Base-by-base conservation (phyloP, 2,888 invertebrate species). In the Ichneumoninae sp. region DNA sequence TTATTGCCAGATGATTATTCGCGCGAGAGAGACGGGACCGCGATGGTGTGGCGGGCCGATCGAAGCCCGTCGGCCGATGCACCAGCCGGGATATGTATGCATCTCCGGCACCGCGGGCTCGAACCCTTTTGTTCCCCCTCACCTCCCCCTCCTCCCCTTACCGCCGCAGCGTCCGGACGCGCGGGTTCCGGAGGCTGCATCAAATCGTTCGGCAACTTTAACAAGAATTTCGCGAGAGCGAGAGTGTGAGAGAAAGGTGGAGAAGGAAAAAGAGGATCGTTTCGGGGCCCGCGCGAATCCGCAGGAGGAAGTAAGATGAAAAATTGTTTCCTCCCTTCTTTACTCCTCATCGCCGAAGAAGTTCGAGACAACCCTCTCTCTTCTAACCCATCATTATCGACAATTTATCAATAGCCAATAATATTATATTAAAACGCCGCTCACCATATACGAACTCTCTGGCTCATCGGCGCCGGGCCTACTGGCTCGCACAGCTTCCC, bases 351-450 rank as follows among this genome's bases (percentile, higher is more conserved):
- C 71, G 68, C 71, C 79, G 54, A 40, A 78, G 77, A 80, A 76
- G 65, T 68, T 68, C 83, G 81, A 86, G 81, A 81, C 86, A 80
- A 81, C 80, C 85, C 81, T 86, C 83, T 81, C 83, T 85, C 83
- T 86, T 86, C 91, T 92, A 93, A 93, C 93, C 93, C 92, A 92
- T 93, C 92, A 93, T 93, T 93, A 93, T 93, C 92, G 93, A 93
- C 93, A 93, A 93, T 93, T 93, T 93, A 93, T 93, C 93, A 93
- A 93, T 93, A 93, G 93, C 93, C 93, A 93, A 93, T 93, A 93
- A 93, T 93, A 93, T 93, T 93, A 93, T 93, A 93, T 93, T 93
- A 93, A 90, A 93, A 93, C 89, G 87, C 88, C 87, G 88, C 87
- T 88, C 79, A 84, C 82, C 71, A 65, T 78, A 71, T 68, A 77